A percentile compares a stretch with the other conserved stretches of the same genome.
phyloP scores from a whole-genome alignment of 2,888 invertebrate species.

The Spodoptera exigua region DNA sequence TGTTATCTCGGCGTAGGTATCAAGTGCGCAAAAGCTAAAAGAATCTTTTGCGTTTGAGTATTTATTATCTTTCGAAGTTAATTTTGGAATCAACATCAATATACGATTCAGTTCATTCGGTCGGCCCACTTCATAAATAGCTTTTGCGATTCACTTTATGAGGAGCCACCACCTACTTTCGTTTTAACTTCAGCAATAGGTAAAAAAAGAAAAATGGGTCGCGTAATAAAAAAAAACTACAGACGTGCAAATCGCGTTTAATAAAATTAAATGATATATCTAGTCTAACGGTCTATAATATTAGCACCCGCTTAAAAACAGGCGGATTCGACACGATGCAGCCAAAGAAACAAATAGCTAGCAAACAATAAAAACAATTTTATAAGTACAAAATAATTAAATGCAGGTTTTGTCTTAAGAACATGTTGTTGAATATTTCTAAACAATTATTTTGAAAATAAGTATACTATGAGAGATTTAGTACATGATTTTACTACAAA shows the following conservation, averaged over 20 bases:
- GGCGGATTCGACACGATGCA: constrained; percentile 51
- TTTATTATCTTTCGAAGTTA: too few species aligned
- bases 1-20: too few species aligned
- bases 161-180: not conserved
- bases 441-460: too few species aligned
- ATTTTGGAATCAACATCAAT: not conserved
- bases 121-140: constrained; percentile 21
- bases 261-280: constrained; percentile 42
- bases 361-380: too few species aligned
- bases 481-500: not conserved
- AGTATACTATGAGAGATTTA: not conserved
- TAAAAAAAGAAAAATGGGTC: not conserved
- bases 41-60: too few species aligned
- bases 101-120: not conserved
- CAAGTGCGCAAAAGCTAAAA: too few species aligned
- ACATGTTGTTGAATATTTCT: too few species aligned
- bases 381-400: constrained; percentile 29
- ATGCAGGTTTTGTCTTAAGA: constrained; percentile 41
- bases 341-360: constrained; percentile 18
- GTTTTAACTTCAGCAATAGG: not conserved
- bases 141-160: constrained; percentile 1
- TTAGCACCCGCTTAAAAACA: constrained; percentile 53
- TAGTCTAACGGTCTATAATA: constrained; percentile 30
- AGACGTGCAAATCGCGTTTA: constrained; percentile 49
- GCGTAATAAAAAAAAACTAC: constrained; percentile 22